phyloP scores from a whole-genome alignment of 2,888 invertebrate genomes.

The Dendrolimus houi region DNA sequence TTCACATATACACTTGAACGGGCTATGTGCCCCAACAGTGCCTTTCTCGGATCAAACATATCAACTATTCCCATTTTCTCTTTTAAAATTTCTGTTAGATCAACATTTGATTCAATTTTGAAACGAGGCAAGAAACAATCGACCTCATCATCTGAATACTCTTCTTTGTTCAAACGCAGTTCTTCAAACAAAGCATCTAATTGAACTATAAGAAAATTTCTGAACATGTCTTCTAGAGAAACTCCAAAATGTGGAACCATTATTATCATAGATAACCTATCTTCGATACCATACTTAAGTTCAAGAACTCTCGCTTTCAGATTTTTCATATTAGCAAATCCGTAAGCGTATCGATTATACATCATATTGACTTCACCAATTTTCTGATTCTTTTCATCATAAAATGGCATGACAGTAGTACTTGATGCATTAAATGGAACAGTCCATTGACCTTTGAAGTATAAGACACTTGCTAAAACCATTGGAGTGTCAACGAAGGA shows the following conservation, averaged over 20 bases:
- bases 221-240: constrained; percentile 66
- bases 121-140: constrained; percentile 81
- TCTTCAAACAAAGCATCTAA: constrained; percentile 67
- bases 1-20: constrained; percentile 71
- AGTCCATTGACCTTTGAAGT: constrained; percentile 84
- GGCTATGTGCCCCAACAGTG: constrained; percentile 61
- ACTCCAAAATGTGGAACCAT: constrained; percentile 78
- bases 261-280: constrained; percentile 78
- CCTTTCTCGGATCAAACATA: constrained; percentile 67
- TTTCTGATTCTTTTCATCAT: constrained; percentile 64
- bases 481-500: constrained; percentile 70
- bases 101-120: constrained; percentile 74
- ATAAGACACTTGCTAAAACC: constrained; percentile 80
- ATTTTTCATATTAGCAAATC: constrained; percentile 72
- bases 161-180: constrained; percentile 58
- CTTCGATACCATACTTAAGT: constrained; percentile 79
- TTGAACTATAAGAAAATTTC: constrained; percentile 59
- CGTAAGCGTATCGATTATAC: constrained; percentile 77
- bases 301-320: constrained; percentile 80
- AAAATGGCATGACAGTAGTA: constrained; percentile 74
- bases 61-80: constrained; percentile 62
- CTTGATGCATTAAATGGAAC: constrained; percentile 76
- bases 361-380: constrained; percentile 84
- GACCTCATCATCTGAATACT: constrained; percentile 78
- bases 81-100: constrained; percentile 67